phyloP scores from a whole-genome alignment of 2,888 invertebrate genomes.

The Gasteruption jaculator region DNA sequence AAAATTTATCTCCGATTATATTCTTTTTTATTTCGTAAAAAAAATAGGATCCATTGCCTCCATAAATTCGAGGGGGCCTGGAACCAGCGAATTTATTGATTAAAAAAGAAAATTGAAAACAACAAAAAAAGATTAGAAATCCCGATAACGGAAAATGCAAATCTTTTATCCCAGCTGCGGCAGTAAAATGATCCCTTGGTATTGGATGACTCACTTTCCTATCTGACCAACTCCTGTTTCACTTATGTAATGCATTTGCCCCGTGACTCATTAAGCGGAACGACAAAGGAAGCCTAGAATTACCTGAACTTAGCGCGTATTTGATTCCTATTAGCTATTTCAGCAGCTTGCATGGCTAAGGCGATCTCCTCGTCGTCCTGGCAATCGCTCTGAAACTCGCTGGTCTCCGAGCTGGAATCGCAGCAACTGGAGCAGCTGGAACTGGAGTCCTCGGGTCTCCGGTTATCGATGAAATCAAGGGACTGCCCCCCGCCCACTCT shows the following conservation, averaged over 20 bases:
- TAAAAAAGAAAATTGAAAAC: slow-evolving; percentile 3
- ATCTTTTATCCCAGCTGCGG: no score
- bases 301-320: slow-evolving; percentile 77
- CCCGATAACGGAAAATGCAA: no score
- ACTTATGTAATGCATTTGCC: no score
- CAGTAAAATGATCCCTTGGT: no score
- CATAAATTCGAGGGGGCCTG: background rate
- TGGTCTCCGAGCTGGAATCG: slow-evolving; percentile 57
- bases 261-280: no score
- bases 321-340: slow-evolving; percentile 73
- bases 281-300: no score
- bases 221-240: no score
- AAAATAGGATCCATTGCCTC: background rate
- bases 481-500: slow-evolving; percentile 13
- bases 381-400: slow-evolving; percentile 72
- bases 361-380: slow-evolving; percentile 86
- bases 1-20: no score
- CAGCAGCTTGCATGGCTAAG: slow-evolving; percentile 78
- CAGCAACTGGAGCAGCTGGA: slow-evolving; percentile 48
- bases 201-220: no score
- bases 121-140: slow-evolving; percentile 5
- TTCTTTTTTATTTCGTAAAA: no score
- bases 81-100: no score
- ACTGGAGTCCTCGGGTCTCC: slow-evolving; percentile 35
- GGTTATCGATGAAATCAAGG: slow-evolving; percentile 22